Evolutionary conservation across 2,888 invertebrate species (phyloP).

Genomic region (Esperia sulphurella): DNA sequence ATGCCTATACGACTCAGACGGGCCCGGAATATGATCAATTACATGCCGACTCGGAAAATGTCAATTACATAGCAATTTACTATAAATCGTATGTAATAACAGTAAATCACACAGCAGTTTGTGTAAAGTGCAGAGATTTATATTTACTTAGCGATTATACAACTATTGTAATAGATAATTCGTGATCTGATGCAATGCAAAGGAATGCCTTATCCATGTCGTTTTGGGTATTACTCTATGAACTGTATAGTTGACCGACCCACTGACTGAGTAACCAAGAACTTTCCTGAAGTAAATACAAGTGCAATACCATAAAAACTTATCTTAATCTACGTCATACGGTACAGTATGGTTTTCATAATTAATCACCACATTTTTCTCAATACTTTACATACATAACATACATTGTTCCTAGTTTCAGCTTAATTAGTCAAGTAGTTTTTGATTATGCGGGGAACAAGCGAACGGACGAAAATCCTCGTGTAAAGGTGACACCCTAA

Average conservation of each 20-base stretch:
- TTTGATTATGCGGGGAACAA: too few relatives aligned
- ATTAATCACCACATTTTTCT: too few relatives aligned
- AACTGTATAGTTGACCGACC: background rate
- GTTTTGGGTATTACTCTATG: background rate
- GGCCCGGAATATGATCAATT: slow-evolving; percentile 22
- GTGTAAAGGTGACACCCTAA: too few relatives aligned
- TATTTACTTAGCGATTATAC: slow-evolving; percentile 14
- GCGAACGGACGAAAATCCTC: too few relatives aligned
- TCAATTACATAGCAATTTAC: slow-evolving; percentile 47
- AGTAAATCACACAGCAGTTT: slow-evolving; percentile 41
- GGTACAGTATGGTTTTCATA: too few relatives aligned
- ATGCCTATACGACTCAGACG: slow-evolving; percentile 3
- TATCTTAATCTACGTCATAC: too few relatives aligned
- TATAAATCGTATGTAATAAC: slow-evolving; percentile 42
- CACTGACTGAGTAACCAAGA: too few relatives aligned
- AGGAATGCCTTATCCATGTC: slow-evolving; percentile 1
- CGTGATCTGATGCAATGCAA: slow-evolving; percentile 10
- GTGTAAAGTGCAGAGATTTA: slow-evolving; percentile 18
- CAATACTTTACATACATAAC: too few relatives aligned
- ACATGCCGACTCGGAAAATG: slow-evolving; percentile 34
- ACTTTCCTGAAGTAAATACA: too few relatives aligned
- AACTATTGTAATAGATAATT: background rate
- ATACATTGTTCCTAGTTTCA: too few relatives aligned
- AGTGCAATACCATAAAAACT: too few relatives aligned
- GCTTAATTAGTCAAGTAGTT: too few relatives aligned